Percentiles rank a stretch among this genome's conserved stretches.
phyloP scores from a whole-genome alignment of 1,140 invertebrate genomes.

The Gryllus bimaculatus region DNA sequence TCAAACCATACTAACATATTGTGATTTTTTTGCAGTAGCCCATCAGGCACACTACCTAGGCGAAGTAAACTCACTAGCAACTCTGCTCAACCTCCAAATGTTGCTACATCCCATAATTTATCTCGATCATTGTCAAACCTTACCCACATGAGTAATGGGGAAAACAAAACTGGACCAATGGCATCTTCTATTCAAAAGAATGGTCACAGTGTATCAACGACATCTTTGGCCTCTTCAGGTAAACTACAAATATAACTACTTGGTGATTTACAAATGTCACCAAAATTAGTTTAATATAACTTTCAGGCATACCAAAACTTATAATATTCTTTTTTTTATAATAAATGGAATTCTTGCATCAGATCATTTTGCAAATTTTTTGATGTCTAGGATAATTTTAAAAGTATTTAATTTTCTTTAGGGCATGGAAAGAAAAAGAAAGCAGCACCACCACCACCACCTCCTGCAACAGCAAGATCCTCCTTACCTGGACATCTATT shows the following conservation, averaged over 20 bases:
- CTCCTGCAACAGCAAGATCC: background rate
- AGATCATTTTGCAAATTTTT: too few species aligned
- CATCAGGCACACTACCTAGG: slow-evolving; percentile 27
- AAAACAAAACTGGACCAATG: background rate
- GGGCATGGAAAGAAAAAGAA: slow-evolving; percentile 19
- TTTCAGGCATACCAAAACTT: too few species aligned
- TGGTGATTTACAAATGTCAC: too few species aligned
- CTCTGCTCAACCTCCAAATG: background rate
- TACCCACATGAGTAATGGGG: slow-evolving; percentile 10
- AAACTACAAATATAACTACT: background rate
- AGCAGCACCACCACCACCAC: slow-evolving; percentile 14
- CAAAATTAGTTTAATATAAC: too few species aligned
- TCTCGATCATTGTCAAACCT: slow-evolving; percentile 29
- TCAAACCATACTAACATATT: background rate
- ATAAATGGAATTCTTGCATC: too few species aligned
- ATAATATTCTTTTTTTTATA: too few species aligned
- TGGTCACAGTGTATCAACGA: slow-evolving; percentile 14
- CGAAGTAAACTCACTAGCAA: slow-evolving; percentile 24
- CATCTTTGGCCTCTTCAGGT: slow-evolving; percentile 15
- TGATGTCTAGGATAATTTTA: too few species aligned
- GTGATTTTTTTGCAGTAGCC: slow-evolving; percentile 17
- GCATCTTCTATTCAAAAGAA: background rate
- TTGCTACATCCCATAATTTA: slow-evolving; percentile 18
- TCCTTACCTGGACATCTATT: background rate
- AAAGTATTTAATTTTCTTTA: background rate